These are phyloP conservation scores for Eubasilissa splendida DNA, from an alignment of 2,888 invertebrate species.

Conservation along the genomic window DNA sequence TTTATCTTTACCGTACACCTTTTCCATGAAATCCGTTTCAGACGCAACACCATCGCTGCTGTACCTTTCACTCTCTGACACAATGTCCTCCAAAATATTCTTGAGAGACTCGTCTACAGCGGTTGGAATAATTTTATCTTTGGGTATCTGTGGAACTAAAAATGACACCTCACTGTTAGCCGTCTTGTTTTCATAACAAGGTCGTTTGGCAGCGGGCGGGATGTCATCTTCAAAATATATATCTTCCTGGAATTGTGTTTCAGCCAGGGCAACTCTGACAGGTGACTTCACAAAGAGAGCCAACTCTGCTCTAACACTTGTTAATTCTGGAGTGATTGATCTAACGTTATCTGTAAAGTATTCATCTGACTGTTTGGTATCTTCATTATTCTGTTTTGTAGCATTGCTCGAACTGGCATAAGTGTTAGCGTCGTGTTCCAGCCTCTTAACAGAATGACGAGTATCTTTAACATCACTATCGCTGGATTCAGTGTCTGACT, in stretches of 20 bases:
- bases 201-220: constrained; percentile 12
- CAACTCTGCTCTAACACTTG: constrained; percentile 37
- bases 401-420: background rate
- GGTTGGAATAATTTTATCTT: constrained; percentile 14
- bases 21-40: constrained; percentile 33
- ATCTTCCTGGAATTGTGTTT: constrained; percentile 49
- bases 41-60: constrained; percentile 51
- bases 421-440: background rate
- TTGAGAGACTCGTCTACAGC: constrained; percentile 25
- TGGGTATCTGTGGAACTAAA: constrained; percentile 48
- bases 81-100: constrained; percentile 53
- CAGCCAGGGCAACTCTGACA: constrained; percentile 14
- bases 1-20: background rate
- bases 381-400: background rate
- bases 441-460: background rate
- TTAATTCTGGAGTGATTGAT: constrained; percentile 53
- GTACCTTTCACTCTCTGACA: constrained; percentile 56
- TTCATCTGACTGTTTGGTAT: constrained; percentile 14
- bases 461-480: background rate
- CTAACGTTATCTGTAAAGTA: constrained; percentile 34
- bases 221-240: constrained; percentile 50
- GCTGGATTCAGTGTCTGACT: background rate
- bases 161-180: background rate
- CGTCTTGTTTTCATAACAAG: background rate
- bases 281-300: constrained; percentile 45